Conservation (phyloP, 2,113 vertebrate species). For the Petroica traversi region DNA sequence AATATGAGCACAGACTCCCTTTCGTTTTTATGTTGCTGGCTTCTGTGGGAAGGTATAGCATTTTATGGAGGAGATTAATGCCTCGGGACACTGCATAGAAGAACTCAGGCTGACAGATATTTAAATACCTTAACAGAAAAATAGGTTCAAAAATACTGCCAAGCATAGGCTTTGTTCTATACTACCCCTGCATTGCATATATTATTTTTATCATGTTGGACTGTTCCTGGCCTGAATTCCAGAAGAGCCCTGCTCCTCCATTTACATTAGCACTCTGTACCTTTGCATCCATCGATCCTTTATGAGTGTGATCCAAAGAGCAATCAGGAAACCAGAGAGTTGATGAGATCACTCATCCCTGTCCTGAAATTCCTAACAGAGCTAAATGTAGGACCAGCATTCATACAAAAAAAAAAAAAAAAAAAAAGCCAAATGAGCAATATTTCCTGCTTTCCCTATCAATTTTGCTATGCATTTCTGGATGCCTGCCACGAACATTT, state of each 20-base stretch:
- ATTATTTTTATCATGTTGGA: conserved; percentile 14
- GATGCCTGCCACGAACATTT: not conserved
- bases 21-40: not conserved
- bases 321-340: not conserved
- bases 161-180: not conserved
- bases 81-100: not conserved
- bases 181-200: not conserved
- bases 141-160: not conserved
- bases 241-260: not conserved
- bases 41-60: not conserved
- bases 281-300: not conserved
- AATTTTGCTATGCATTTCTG: not conserved
- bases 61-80: conserved; percentile 40
- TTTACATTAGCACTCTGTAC: not conserved
- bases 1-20: not conserved
- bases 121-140: conserved; percentile 23
- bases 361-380: not conserved
- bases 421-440: not conserved
- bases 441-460: not conserved
- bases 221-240: not conserved
- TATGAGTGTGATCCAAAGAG: not conserved
- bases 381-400: not conserved
- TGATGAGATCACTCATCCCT: not conserved
- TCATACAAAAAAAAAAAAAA: not conserved
- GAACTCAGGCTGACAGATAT: not conserved